phyloP scores from a whole-genome alignment of 2,888 invertebrate species.

The Agrochola macilenta region DNA sequence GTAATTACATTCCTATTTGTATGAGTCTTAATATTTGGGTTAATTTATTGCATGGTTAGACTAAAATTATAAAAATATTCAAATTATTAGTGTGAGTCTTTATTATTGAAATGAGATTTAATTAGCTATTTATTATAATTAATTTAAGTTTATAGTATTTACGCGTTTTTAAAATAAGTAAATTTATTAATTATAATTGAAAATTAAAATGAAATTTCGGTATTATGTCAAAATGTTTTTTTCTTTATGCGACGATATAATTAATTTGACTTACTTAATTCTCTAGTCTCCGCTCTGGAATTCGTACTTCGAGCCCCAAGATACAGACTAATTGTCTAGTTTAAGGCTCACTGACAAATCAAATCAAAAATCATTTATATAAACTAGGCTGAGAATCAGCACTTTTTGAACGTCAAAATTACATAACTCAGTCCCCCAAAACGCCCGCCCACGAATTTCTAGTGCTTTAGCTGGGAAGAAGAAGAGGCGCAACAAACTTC shows the following conservation, averaged over 20 bases:
- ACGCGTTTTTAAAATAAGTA: no score
- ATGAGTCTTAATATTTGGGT: no score
- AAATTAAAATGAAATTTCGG: no score
- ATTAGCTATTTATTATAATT: no score
- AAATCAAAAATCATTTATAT: background rate
- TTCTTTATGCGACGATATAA: background rate
- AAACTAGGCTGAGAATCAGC: background rate
- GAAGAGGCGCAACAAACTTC: background rate
- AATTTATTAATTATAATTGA: no score
- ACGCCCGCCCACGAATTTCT: background rate
- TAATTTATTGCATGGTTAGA: no score
- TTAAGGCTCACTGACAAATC: background rate
- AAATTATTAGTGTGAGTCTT: no score
- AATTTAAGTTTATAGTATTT: no score
- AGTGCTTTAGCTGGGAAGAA: background rate
- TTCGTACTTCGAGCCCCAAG: background rate
- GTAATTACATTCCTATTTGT: no score
- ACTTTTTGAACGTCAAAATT: background rate
- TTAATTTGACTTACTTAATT: background rate
- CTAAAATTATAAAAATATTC: no score
- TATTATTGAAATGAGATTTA: no score
- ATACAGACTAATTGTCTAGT: background rate
- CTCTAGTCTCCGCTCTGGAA: background rate
- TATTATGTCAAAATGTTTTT: no score
- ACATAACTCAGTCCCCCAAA: background rate